These are phyloP conservation scores for Arremon aurantiirostris DNA, from an alignment of 2,797 vertebrate species.

Conservation along the genomic window DNA sequence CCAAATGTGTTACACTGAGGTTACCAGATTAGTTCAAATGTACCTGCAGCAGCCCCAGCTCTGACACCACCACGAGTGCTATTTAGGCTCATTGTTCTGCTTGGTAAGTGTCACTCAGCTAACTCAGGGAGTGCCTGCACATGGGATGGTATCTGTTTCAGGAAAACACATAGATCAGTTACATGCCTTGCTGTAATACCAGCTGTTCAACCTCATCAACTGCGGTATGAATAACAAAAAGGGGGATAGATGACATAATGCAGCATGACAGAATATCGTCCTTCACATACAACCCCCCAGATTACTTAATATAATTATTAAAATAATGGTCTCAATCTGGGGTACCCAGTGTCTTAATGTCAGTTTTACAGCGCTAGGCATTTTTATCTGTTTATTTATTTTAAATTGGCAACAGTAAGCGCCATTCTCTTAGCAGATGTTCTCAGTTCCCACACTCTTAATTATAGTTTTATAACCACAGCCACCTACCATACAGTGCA, in stretches of 20 bases:
- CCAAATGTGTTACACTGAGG: not conserved
- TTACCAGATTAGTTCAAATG: not conserved
- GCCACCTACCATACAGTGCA: not conserved
- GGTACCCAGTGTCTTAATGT: not conserved
- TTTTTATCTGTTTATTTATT: not conserved
- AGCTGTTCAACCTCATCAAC: not conserved
- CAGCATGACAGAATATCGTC: not conserved
- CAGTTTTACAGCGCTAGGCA: not conserved
- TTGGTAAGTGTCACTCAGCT: not conserved
- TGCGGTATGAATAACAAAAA: not conserved
- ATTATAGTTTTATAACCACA: not conserved
- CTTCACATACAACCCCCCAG: not conserved
- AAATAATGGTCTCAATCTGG: not conserved
- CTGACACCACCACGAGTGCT: not conserved
- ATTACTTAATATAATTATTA: not conserved
- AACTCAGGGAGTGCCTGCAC: not conserved
- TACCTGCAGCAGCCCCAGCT: not conserved
- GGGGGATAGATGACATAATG: not conserved
- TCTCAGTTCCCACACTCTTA: conserved; percentile 10
- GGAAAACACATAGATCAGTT: conserved; percentile 6
- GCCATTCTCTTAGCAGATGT: conserved; percentile 3
- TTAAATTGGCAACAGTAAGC: not conserved
- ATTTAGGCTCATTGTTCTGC: not conserved
- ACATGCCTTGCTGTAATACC: not conserved
- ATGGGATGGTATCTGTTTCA: not conserved